Base-by-base conservation (phyloP, 2,888 invertebrate genomes). In the Tortrix viridana region DNA sequence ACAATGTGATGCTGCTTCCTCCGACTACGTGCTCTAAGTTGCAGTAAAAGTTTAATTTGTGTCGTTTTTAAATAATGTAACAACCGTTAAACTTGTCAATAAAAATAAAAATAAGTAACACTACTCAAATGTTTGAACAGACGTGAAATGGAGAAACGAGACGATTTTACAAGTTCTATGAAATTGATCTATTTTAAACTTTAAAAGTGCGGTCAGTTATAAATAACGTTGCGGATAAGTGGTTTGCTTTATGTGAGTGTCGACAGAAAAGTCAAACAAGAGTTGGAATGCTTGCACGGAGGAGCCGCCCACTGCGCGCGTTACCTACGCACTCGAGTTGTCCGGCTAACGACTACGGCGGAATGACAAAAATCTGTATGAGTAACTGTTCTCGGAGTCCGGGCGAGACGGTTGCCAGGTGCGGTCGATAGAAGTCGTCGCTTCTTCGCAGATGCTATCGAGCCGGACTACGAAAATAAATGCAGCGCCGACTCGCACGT, bases 41-140 rank as follows among this genome's bases (percentile, higher is more conserved):
- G 74, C 75, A 86, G 85, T 85, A 86, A 88, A 86, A 87, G 86
- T 87, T 77, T 77, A 76, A 80, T 77, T 80, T 72, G 71, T 75
- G 72, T 73, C 72, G 71, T 77, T 78, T 79, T 79, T 79, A 76
- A 79, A 75, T 77, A 79, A 77, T 71, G 68, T 71, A 74, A 77
- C 69, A 73, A 78, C 80, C 79, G 80, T 81, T 81, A 78, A 67
- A 63, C 67, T 58, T 61, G 61, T 64, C 66, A 60, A 66, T n/a
- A 68, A 37, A 19, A 53, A 53, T 53, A 41, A 22, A 22, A 32
- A 22, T 41, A 41, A 4, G 41, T 41, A 1, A n/a, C 16, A 14
- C 6, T 41, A 5, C n/a, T 1, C 3, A 2, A n/a, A 5, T 41
- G 41, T 41, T n/a, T 6, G n/a, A 16, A n/a, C 5, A 41, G 16